These are phyloP conservation scores for Phacellophora camtschatica DNA, from an alignment of 30 jellyfish, hydroid and myxozoan species.

Conservation along the genomic window DNA sequence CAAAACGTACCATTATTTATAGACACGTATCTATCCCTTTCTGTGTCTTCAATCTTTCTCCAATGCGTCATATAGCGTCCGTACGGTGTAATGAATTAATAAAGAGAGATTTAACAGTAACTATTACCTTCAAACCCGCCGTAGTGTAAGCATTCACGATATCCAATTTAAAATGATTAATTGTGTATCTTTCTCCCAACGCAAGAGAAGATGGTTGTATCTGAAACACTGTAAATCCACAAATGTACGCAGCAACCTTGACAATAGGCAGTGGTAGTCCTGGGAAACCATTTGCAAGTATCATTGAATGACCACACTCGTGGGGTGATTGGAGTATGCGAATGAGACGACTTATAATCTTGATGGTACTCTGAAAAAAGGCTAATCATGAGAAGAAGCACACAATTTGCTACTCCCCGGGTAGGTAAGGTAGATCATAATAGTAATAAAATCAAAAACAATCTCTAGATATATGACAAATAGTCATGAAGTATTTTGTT, in stretches of 20 bases:
- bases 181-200: slow-evolving; percentile 53
- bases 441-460: too few species aligned
- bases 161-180: slow-evolving; percentile 59
- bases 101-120: not conserved
- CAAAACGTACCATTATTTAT: too few species aligned
- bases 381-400: too few species aligned
- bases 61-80: too few species aligned
- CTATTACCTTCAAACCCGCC: slow-evolving; percentile 71
- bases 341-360: slow-evolving; percentile 44
- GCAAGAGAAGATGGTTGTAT: slow-evolving; percentile 51
- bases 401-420: too few species aligned
- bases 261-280: slow-evolving; percentile 64
- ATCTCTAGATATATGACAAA: too few species aligned
- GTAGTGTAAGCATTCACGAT: slow-evolving; percentile 57
- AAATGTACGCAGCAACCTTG: slow-evolving; percentile 47
- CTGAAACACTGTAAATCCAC: slow-evolving; percentile 58
- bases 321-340: slow-evolving; percentile 73
- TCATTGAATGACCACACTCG: slow-evolving; percentile 74
- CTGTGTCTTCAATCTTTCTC: too few species aligned
- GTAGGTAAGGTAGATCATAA: too few species aligned
- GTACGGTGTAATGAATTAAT: too few species aligned
- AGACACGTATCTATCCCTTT: too few species aligned
- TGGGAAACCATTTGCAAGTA: slow-evolving; percentile 73
- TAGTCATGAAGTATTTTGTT: too few species aligned
- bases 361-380: slow-evolving; percentile 36